These are phyloP conservation scores for Lethenteron camtschaticum DNA, from an alignment of 2,113 vertebrate genomes.

Conservation along the genomic window DNA sequence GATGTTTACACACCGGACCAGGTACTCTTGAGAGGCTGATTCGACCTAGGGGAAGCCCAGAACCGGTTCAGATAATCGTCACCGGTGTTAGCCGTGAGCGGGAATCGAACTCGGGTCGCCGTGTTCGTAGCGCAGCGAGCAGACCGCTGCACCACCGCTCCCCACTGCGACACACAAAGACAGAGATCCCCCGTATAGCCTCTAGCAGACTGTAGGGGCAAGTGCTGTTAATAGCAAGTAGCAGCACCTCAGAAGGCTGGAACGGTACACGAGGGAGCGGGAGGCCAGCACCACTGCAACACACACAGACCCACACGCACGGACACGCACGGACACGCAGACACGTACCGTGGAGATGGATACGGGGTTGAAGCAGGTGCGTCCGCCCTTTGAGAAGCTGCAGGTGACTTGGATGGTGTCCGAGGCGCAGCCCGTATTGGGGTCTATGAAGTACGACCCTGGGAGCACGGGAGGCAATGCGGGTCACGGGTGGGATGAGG, in stretches of 20 bases:
- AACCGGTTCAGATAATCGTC: too few species aligned
- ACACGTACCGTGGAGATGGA: constrained; percentile 52
- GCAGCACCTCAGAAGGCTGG: not conserved
- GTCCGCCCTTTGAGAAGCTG: constrained; percentile 69
- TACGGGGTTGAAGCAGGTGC: constrained; percentile 68
- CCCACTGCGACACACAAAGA: too few species aligned
- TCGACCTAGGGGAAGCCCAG: too few species aligned
- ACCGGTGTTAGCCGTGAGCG: too few species aligned
- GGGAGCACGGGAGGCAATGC: not conserved
- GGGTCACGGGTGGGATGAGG: not conserved
- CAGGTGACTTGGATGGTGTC: constrained; percentile 74
- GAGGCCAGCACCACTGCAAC: not conserved
- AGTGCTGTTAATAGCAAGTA: not conserved
- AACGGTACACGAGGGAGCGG: not conserved
- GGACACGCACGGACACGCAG: not conserved
- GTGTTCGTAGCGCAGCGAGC: too few species aligned
- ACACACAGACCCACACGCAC: not conserved
- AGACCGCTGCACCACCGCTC: too few species aligned
- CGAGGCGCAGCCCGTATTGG: constrained; percentile 67
- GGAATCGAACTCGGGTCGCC: too few species aligned
- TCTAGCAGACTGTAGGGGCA: not conserved
- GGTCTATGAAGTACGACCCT: constrained; percentile 93
- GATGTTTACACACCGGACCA: too few species aligned
- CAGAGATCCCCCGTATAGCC: too few species aligned
- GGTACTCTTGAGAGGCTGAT: too few species aligned